Evolutionary conservation across 1,140 invertebrate genomes (phyloP).

Genomic region (Helicoverpa zea): DNA sequence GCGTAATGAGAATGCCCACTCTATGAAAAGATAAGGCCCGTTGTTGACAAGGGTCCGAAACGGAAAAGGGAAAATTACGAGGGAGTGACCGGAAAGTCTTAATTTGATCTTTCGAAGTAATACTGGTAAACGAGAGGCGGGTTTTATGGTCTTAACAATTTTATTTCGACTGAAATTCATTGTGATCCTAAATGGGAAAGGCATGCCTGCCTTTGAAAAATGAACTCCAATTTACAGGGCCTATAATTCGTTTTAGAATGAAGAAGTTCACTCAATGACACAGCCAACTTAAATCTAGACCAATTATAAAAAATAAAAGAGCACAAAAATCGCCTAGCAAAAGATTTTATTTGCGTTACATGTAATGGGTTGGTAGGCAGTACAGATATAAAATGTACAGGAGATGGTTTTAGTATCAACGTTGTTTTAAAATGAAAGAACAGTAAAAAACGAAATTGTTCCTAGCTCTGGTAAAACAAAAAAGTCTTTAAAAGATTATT

Average conservation of each 20-base stretch:
- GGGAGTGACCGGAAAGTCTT: constrained; percentile 71
- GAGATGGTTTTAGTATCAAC: too few relatives aligned
- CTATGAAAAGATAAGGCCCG: constrained; percentile 73
- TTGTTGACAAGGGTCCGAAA: constrained; percentile 78
- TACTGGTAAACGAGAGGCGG: constrained; percentile 69
- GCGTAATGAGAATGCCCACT: constrained; percentile 71
- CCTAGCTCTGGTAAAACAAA: neutral
- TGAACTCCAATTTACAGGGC: too few relatives aligned
- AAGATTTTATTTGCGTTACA: too few relatives aligned
- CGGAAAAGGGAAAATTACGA: constrained; percentile 76
- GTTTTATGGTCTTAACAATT: constrained; percentile 65
- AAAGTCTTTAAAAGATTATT: constrained; percentile 15
- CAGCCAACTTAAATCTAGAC: too few relatives aligned
- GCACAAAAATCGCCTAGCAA: too few relatives aligned
- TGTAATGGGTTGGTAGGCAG: too few relatives aligned
- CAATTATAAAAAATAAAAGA: too few relatives aligned
- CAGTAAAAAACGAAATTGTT: too few relatives aligned
- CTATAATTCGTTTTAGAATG: too few relatives aligned
- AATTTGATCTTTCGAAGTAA: constrained; percentile 72
- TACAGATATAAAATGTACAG: too few relatives aligned
- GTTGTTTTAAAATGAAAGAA: too few relatives aligned
- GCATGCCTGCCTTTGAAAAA: neutral
- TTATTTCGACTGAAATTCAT: constrained; percentile 51
- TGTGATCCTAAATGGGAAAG: neutral
- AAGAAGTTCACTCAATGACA: too few relatives aligned